phyloP scores from a whole-genome alignment of 2,888 invertebrate species.

The Chloroclystis v-ata region DNA sequence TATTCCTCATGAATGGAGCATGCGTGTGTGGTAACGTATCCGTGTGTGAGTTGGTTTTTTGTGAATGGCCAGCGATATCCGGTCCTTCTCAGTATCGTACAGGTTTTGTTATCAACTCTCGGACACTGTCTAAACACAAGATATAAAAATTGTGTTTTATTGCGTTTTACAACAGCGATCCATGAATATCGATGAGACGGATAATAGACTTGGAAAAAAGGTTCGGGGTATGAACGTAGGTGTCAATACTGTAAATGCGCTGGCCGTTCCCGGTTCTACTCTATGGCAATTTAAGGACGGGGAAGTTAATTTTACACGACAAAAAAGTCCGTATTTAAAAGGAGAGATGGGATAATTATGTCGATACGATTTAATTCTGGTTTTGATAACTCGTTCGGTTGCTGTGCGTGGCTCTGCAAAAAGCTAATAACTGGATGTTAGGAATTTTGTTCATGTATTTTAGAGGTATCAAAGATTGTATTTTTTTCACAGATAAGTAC shows the following conservation, averaged over 20 bases:
- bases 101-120: constrained; percentile 76
- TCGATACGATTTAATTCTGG: constrained; percentile 61
- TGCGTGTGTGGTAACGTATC: constrained; percentile 44
- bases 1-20: constrained; percentile 70
- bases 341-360: constrained; percentile 60
- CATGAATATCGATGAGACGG: constrained; percentile 67
- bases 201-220: constrained; percentile 56
- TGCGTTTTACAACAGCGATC: constrained; percentile 64
- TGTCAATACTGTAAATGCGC: too few species aligned
- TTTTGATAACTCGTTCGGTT: constrained; percentile 55
- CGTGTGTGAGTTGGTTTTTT: constrained; percentile 64
- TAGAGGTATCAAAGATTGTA: constrained; percentile 56
- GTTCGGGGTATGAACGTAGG: constrained; percentile 56
- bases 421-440: constrained; percentile 62
- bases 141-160: constrained; percentile 77
- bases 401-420: constrained; percentile 50
- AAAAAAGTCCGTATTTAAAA: constrained; percentile 54
- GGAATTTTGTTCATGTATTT: constrained; percentile 59
- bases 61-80: constrained; percentile 76
- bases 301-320: constrained; percentile 57
- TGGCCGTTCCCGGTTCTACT: constrained; percentile 38
- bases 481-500: not conserved
- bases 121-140: constrained; percentile 72
- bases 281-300: constrained; percentile 58
- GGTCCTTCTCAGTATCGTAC: constrained; percentile 69